A percentile compares a stretch with the other conserved stretches of the same genome.
Evolutionary conservation across 1,140 invertebrate genomes (phyloP).

Genomic region (Bemisia tabaci): DNA sequence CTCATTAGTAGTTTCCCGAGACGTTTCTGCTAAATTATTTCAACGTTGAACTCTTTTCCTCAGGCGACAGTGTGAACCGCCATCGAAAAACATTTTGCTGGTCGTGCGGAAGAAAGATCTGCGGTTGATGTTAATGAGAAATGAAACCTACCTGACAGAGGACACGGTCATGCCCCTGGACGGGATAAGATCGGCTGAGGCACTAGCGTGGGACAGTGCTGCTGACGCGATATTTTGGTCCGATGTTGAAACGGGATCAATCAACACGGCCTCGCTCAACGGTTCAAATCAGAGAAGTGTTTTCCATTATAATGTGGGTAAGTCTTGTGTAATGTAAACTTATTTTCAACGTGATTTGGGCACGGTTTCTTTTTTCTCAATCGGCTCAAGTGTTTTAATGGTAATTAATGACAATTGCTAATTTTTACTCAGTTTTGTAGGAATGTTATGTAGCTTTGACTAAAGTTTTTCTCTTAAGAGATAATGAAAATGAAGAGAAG

Average conservation of each 20-base stretch:
- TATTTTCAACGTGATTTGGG: too few species aligned
- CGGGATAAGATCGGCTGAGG: constrained; percentile 65
- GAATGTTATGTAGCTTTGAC: too few species aligned
- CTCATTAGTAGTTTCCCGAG: too few species aligned
- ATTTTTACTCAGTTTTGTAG: too few species aligned
- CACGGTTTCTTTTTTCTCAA: too few species aligned
- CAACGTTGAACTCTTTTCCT: constrained; percentile 18
- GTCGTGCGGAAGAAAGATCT: constrained; percentile 73
- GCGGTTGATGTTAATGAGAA: constrained; percentile 45
- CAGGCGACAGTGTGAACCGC: constrained; percentile 50
- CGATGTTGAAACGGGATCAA: constrained; percentile 67
- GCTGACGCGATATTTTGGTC: constrained; percentile 76
- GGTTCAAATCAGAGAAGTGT: constrained; percentile 55
- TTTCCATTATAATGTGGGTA: constrained; percentile 53
- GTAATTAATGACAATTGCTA: too few species aligned
- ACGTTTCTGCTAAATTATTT: too few species aligned
- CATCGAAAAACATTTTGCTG: constrained; percentile 60
- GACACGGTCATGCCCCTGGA: constrained; percentile 64
- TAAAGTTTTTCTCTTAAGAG: too few species aligned
- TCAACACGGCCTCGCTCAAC: constrained; percentile 61
- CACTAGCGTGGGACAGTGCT: constrained; percentile 67
- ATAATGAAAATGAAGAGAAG: too few species aligned
- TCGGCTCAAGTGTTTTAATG: too few species aligned
- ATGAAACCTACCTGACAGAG: constrained; percentile 34
- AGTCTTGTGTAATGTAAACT: too few species aligned